These are phyloP conservation scores for Galago senegalensis DNA, from an alignment of 2,797 vertebrate species.

Conservation along the genomic window DNA sequence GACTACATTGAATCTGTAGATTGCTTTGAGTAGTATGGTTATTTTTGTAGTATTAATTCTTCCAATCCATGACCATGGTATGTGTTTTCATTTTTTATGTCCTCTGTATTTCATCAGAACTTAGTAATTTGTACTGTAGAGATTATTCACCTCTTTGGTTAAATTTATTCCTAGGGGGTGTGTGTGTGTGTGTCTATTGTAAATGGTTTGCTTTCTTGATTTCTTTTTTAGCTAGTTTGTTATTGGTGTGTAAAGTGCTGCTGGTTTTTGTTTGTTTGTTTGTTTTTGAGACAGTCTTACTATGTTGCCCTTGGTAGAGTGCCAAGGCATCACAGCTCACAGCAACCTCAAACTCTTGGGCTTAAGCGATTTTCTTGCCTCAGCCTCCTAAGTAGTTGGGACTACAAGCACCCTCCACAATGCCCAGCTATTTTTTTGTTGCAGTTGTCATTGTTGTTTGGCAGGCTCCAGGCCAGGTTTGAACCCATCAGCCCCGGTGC, in stretches of 20 bases:
- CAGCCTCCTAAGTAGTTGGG: too few species aligned
- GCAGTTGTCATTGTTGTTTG: too few species aligned
- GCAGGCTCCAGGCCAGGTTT: too few species aligned
- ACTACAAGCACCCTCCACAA: too few species aligned
- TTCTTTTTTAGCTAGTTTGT: not conserved
- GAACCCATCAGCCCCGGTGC: too few species aligned
- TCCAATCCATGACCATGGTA: not conserved
- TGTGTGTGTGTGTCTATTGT: not conserved
- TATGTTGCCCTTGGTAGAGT: too few species aligned
- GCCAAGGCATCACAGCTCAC: too few species aligned
- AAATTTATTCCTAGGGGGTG: not conserved
- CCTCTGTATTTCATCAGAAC: not conserved
- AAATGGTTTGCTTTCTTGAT: not conserved
- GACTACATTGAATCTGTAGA: not conserved
- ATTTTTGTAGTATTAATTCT: not conserved
- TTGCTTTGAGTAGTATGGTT: not conserved
- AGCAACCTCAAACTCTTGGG: too few species aligned
- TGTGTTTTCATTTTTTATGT: not conserved
- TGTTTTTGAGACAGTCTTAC: too few species aligned
- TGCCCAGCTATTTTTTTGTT: too few species aligned
- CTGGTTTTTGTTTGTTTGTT: not conserved
- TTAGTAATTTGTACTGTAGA: not conserved
- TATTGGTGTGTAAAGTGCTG: not conserved
- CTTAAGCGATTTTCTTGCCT: too few species aligned
- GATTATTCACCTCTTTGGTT: not conserved